These are phyloP conservation scores for Cantharis rufa DNA, from an alignment of 2,888 invertebrate genomes.

Conservation along the genomic window DNA sequence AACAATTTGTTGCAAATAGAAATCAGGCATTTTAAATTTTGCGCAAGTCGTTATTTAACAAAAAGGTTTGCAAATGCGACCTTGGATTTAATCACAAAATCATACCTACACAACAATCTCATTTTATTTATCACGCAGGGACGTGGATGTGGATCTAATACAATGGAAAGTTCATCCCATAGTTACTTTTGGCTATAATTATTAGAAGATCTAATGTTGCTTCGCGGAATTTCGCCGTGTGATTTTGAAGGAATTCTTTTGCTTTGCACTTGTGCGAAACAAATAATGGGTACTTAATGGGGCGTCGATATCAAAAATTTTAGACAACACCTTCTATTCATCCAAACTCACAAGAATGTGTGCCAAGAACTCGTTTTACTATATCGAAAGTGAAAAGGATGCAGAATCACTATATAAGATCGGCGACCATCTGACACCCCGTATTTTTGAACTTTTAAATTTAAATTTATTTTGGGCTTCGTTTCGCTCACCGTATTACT, in stretches of 20 bases:
- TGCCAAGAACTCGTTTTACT: not conserved
- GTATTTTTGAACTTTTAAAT: not conserved
- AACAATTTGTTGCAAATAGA: not conserved
- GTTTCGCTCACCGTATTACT: not conserved
- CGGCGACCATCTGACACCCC: not conserved
- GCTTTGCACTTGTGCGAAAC: not conserved
- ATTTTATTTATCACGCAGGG: not conserved
- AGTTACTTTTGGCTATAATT: not conserved
- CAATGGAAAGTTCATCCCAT: not conserved
- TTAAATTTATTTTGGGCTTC: not conserved
- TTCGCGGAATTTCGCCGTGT: not conserved
- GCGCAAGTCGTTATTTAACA: not conserved
- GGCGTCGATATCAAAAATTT: not conserved
- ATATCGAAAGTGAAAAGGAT: not conserved
- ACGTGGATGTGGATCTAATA: not conserved
- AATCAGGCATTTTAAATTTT: not conserved
- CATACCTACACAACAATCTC: not conserved
- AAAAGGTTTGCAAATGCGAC: not conserved
- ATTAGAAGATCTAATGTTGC: not conserved
- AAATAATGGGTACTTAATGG: not conserved
- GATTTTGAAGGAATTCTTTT: not conserved
- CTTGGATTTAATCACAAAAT: not conserved
- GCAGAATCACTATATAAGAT: not conserved
- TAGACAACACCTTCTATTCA: not conserved
- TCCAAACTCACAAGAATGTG: not conserved